Conservation (phyloP, 1,140 invertebrate species). For the Sarcophaga bullata region DNA sequence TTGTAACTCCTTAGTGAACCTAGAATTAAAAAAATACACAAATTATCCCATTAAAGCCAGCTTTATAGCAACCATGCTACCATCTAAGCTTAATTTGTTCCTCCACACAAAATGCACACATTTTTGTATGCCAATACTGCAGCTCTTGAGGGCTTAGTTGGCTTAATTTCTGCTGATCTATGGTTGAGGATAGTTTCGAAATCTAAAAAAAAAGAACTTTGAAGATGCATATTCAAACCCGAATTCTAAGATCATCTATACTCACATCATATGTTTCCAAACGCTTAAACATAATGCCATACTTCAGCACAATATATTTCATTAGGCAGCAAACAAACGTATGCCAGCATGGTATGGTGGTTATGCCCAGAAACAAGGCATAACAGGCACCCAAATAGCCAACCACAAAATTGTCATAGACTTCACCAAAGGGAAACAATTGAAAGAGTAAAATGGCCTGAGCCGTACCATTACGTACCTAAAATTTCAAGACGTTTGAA, state of each 20-base stretch:
- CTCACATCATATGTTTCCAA: neutral
- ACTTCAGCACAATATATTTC: slow-evolving; percentile 54
- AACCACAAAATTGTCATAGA: slow-evolving; percentile 54
- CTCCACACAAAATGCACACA: slow-evolving; percentile 49
- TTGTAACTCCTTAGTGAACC: slow-evolving; percentile 46
- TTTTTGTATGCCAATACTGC: slow-evolving; percentile 48
- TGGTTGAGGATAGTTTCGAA: neutral
- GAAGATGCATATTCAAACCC: neutral
- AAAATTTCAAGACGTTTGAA: neutral
- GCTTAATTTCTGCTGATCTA: neutral
- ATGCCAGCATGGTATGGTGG: slow-evolving; percentile 60
- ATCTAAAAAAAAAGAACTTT: neutral
- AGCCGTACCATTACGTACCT: slow-evolving; percentile 48
- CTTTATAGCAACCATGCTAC: neutral
- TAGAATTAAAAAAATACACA: neutral
- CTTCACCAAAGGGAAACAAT: slow-evolving; percentile 55
- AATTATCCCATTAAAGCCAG: slow-evolving; percentile 43
- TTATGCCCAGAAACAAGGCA: slow-evolving; percentile 52
- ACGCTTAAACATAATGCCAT: slow-evolving; percentile 47
- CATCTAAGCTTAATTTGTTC: slow-evolving; percentile 51
- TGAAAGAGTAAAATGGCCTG: slow-evolving; percentile 54
- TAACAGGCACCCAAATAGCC: slow-evolving; percentile 56
- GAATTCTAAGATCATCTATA: neutral
- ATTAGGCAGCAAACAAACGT: slow-evolving; percentile 59
- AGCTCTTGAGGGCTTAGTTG: slow-evolving; percentile 45